Evolutionary conservation across 2,113 vertebrate species (phyloP).

Genomic region (Rousettus leschenaultii): DNA sequence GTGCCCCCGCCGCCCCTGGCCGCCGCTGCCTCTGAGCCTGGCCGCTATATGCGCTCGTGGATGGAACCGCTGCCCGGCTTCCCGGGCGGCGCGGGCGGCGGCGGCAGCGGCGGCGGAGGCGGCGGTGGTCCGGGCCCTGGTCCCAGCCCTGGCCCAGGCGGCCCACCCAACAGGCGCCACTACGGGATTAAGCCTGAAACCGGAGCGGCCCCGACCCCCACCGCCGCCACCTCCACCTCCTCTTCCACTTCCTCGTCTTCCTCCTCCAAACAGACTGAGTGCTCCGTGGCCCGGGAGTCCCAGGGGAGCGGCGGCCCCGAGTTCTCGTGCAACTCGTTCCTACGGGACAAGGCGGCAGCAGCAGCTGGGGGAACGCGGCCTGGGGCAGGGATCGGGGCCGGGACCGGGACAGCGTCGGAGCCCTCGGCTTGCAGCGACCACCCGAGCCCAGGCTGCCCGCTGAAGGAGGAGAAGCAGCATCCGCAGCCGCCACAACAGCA

Average conservation of each 20-base stretch:
- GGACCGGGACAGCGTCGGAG: constrained; percentile 76
- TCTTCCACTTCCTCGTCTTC: constrained; percentile 80
- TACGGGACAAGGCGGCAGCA: constrained; percentile 87
- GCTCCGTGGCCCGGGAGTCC: constrained; percentile 85
- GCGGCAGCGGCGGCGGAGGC: constrained; percentile 52
- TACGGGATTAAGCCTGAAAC: constrained; percentile 92
- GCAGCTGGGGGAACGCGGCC: constrained; percentile 48
- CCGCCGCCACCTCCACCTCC: constrained; percentile 76
- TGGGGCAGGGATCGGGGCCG: constrained; percentile 45
- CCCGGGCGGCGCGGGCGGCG: constrained; percentile 77
- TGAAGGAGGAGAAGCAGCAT: constrained; percentile 93
- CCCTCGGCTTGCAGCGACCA: constrained; percentile 87
- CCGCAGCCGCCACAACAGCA: constrained; percentile 87
- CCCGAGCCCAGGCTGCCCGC: constrained; percentile 88
- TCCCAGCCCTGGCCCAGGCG: constrained; percentile 65
- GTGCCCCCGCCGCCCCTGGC: constrained; percentile 91
- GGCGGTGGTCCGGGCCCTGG: constrained; percentile 55
- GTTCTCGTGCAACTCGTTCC: constrained; percentile 86
- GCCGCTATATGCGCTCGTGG: constrained; percentile 96
- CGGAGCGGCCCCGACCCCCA: constrained; percentile 82
- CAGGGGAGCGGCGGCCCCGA: constrained; percentile 87
- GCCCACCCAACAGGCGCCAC: constrained; percentile 83
- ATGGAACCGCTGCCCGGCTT: constrained; percentile 93
- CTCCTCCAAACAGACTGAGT: constrained; percentile 89
- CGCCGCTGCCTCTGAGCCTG: constrained; percentile 88